Conservation (phyloP, 2,797 vertebrate genomes). For the Lindbergichthys nudifrons region DNA sequence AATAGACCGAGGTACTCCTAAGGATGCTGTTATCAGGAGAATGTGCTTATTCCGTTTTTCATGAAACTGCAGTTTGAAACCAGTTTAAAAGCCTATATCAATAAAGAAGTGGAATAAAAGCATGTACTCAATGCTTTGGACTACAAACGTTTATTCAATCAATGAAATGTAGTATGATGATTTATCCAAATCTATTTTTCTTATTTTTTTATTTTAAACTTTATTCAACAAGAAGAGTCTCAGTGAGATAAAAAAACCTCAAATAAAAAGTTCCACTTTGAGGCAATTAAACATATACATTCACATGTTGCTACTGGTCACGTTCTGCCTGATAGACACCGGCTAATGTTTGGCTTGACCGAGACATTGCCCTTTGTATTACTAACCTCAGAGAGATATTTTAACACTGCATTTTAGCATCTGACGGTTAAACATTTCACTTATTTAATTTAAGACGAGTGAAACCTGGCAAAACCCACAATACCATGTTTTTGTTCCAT, state of each 20-base stretch:
- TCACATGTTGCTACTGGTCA: neutral
- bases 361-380: neutral
- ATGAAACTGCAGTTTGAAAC: neutral
- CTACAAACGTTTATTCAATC: neutral
- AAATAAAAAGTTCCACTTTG: slow-evolving; percentile 6
- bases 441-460: neutral
- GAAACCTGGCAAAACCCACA: neutral
- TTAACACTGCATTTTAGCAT: neutral
- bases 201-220: neutral
- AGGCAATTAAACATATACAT: slow-evolving; percentile 3
- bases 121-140: slow-evolving; percentile 9
- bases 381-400: neutral
- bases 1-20: slow-evolving; percentile 9
- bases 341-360: slow-evolving; percentile 13
- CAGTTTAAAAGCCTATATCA: slow-evolving; percentile 7
- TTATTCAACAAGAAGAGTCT: no score
- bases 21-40: slow-evolving; percentile 12
- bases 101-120: slow-evolving; percentile 3
- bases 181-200: slow-evolving; percentile 1
- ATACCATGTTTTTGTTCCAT: neutral
- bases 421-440: neutral
- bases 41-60: slow-evolving; percentile 10
- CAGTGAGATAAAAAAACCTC: no score
- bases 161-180: slow-evolving; percentile 3
- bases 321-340: neutral